Conservation (phyloP, 2,797 vertebrate genomes). For the Triplophysa bombifrons region DNA sequence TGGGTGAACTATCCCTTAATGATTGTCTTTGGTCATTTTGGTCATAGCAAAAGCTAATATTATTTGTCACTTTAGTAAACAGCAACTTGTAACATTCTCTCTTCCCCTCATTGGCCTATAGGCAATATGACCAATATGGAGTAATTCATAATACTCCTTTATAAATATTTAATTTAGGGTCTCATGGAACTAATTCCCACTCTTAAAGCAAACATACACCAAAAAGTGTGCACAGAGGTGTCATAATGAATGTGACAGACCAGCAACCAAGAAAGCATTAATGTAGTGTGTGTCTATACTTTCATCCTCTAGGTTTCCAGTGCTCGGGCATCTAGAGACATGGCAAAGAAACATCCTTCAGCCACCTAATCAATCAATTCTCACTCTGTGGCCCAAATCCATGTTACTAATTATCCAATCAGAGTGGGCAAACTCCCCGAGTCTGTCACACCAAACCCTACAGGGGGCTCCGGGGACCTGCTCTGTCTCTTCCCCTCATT, state of each 20-base stretch:
- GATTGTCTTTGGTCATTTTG: slow-evolving; percentile 52
- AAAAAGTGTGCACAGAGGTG: slow-evolving; percentile 52
- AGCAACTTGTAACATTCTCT: slow-evolving; percentile 64
- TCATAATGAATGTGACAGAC: slow-evolving; percentile 59
- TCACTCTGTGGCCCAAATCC: slow-evolving; percentile 75
- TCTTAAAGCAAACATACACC: slow-evolving; percentile 59
- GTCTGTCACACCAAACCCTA: slow-evolving; percentile 68
- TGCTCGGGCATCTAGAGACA: slow-evolving; percentile 59
- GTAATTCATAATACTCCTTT: slow-evolving; percentile 72
- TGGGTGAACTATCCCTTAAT: slow-evolving; percentile 30
- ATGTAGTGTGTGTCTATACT: slow-evolving; percentile 29
- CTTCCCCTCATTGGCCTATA: slow-evolving; percentile 53
- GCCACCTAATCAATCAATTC: slow-evolving; percentile 79
- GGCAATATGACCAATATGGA: slow-evolving; percentile 66
- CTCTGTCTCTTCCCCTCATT: slow-evolving; percentile 82
- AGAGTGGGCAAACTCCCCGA: slow-evolving; percentile 63
- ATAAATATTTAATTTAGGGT: slow-evolving; percentile 62
- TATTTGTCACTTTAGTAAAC: slow-evolving; percentile 73
- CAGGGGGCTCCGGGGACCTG: slow-evolving; percentile 71
- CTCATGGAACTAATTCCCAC: slow-evolving; percentile 66
- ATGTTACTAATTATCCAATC: slow-evolving; percentile 80
- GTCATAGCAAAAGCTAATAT: slow-evolving; percentile 67
- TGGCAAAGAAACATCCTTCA: slow-evolving; percentile 66
- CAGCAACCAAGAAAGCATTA: slow-evolving; percentile 57
- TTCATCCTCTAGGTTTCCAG: slow-evolving; percentile 32